These are phyloP conservation scores for Baryphthengus martii DNA, from an alignment of 2,113 vertebrate species.

Conservation along the genomic window DNA sequence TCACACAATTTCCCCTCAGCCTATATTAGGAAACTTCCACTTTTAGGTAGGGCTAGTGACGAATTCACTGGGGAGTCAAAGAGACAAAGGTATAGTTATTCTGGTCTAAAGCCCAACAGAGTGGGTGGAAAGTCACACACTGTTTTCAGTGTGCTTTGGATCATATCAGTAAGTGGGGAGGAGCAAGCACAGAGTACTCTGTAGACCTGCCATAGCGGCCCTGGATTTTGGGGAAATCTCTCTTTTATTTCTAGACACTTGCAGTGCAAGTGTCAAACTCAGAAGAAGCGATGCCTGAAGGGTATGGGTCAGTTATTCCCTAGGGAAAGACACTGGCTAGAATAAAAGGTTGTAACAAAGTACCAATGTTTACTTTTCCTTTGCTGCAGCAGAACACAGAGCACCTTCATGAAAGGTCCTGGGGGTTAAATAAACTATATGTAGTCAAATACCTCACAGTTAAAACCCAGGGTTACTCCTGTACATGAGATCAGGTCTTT, in stretches of 20 bases:
- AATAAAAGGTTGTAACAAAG: slow-evolving; percentile 26
- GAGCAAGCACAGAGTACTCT: neutral
- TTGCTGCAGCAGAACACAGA: neutral
- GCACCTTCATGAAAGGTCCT: slow-evolving; percentile 8
- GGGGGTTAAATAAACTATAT: slow-evolving; percentile 52
- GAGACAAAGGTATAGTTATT: neutral
- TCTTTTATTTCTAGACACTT: neutral
- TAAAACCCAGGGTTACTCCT: neutral
- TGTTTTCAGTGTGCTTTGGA: neutral
- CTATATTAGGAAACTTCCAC: neutral
- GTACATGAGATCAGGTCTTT: neutral
- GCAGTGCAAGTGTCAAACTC: neutral
- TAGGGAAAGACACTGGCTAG: neutral
- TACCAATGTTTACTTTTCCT: slow-evolving; percentile 35
- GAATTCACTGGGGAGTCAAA: neutral
- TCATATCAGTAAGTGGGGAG: neutral
- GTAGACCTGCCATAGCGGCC: fast-evolving
- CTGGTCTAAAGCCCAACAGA: neutral
- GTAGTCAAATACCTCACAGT: slow-evolving; percentile 19
- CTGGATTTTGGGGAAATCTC: neutral
- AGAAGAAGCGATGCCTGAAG: neutral
- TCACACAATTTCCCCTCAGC: neutral
- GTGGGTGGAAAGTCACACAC: neutral
- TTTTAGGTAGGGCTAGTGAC: neutral
- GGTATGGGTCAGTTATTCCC: neutral